Conservation (phyloP, 2,888 invertebrate species). For the Drosophila ustulata region DNA sequence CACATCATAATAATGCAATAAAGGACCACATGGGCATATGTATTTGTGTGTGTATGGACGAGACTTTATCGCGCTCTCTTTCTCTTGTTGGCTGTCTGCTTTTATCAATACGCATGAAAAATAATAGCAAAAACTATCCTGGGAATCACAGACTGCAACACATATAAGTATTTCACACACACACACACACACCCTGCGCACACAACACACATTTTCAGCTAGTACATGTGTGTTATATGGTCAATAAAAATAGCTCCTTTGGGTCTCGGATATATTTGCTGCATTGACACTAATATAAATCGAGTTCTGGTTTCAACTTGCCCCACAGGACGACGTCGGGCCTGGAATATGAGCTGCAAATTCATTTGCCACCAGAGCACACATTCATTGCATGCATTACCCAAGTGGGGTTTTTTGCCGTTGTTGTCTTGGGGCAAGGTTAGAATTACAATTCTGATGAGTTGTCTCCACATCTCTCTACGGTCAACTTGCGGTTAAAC, state of each 20-base stretch:
- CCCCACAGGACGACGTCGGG: slow-evolving; percentile 41
- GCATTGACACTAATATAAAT: slow-evolving; percentile 64
- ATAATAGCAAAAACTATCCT: slow-evolving; percentile 55
- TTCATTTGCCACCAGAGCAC: slow-evolving; percentile 49
- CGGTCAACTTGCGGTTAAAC: slow-evolving; percentile 29
- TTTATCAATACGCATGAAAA: slow-evolving; percentile 53
- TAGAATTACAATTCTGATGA: slow-evolving; percentile 4
- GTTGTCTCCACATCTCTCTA: slow-evolving; percentile 2
- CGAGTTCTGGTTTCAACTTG: slow-evolving; percentile 36
- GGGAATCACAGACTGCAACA: slow-evolving; percentile 48
- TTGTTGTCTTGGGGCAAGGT: not conserved
- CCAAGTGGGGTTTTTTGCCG: not conserved
- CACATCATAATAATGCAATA: slow-evolving; percentile 56
- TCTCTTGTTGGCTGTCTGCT: slow-evolving; percentile 33
- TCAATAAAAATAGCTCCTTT: slow-evolving; percentile 48
- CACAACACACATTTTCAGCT: slow-evolving; percentile 2
- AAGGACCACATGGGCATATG: slow-evolving; percentile 27
- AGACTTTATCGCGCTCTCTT: not conserved
- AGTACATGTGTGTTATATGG: slow-evolving; percentile 21
- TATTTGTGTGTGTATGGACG: not conserved
- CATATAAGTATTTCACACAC: not conserved
- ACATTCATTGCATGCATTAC: slow-evolving; percentile 20
- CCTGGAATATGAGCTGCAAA: slow-evolving; percentile 52
- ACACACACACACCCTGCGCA: slow-evolving; percentile 4
- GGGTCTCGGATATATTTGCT: slow-evolving; percentile 38